Percentiles rank a stretch among this genome's conserved stretches.
These are phyloP conservation scores for Catharus minimus DNA, from an alignment of 2,113 vertebrate species.

Conservation along the genomic window DNA sequence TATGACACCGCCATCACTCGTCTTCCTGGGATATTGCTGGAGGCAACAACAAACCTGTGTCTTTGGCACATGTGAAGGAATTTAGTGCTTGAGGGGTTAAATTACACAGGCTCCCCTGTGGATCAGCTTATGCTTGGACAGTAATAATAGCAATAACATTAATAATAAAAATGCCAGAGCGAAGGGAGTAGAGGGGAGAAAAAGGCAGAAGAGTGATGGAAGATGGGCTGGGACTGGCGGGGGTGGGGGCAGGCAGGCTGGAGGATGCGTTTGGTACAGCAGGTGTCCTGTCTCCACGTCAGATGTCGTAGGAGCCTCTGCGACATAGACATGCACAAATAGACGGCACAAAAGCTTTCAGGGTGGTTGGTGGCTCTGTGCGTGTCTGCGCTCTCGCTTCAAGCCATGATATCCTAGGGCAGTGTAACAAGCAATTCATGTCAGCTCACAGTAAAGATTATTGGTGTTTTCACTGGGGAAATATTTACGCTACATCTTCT, in stretches of 20 bases:
- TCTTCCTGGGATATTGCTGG: conserved; percentile 71
- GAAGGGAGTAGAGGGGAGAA: neutral
- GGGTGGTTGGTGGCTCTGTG: conserved; percentile 4
- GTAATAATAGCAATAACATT: conserved; percentile 69
- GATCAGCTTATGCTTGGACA: conserved; percentile 65
- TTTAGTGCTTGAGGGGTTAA: conserved; percentile 69
- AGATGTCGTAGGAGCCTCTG: neutral
- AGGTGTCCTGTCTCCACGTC: conserved; percentile 28
- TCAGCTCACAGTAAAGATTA: conserved; percentile 55
- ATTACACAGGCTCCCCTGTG: conserved; percentile 62
- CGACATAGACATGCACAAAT: neutral
- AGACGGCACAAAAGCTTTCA: neutral
- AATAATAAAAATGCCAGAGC: conserved; percentile 53
- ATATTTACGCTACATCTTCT: conserved; percentile 32
- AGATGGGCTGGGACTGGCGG: neutral
- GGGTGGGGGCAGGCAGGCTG: neutral
- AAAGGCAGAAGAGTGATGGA: conserved; percentile 13
- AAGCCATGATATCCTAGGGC: conserved; percentile 48
- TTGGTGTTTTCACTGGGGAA: conserved; percentile 57
- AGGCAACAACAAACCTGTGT: conserved; percentile 76
- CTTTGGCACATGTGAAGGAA: conserved; percentile 72
- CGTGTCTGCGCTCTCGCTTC: neutral
- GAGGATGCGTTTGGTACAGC: neutral
- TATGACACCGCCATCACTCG: conserved; percentile 74
- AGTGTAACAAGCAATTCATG: conserved; percentile 46